Evolutionary conservation across 2,113 vertebrate species (phyloP).

Genomic region (Beaufortia kweichowensis): DNA sequence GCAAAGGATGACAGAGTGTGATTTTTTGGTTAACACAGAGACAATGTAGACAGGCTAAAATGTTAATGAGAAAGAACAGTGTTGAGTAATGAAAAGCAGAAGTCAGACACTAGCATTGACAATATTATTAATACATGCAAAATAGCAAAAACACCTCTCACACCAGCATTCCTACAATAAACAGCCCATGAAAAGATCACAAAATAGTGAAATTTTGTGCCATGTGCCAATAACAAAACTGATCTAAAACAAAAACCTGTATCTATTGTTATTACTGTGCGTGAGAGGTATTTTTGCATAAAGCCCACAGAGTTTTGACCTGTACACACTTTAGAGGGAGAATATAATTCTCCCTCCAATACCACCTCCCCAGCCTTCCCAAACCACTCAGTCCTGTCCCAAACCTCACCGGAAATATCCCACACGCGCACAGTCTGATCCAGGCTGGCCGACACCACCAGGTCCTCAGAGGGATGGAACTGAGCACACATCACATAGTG

Average conservation of each 20-base stretch:
- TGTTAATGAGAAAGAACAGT: conserved; percentile 15
- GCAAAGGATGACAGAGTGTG: neutral
- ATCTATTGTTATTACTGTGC: no score
- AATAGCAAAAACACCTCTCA: conserved; percentile 66
- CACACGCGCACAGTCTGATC: conserved; percentile 97
- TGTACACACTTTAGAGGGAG: conserved; percentile 60
- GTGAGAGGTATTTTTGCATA: conserved; percentile 66
- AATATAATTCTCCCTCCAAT: conserved; percentile 53
- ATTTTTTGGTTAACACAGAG: neutral
- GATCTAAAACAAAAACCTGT: neutral
- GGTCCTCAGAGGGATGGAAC: conserved; percentile 94
- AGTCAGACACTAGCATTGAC: conserved; percentile 22
- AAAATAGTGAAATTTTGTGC: no score
- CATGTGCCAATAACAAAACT: neutral
- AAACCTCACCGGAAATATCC: conserved; percentile 94
- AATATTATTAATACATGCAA: conserved; percentile 62
- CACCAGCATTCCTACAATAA: neutral
- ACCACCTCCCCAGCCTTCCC: conserved; percentile 35
- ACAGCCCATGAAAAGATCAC: no score
- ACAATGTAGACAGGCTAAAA: neutral
- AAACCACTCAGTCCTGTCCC: conserved; percentile 8
- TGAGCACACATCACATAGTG: conserved; percentile 99
- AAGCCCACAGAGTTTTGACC: conserved; percentile 68
- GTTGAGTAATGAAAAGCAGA: conserved; percentile 40
- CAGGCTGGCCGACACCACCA: conserved; percentile 95